Evolutionary conservation across 2,113 vertebrate genomes (phyloP).

Genomic region (Alligator mississippiensis): DNA sequence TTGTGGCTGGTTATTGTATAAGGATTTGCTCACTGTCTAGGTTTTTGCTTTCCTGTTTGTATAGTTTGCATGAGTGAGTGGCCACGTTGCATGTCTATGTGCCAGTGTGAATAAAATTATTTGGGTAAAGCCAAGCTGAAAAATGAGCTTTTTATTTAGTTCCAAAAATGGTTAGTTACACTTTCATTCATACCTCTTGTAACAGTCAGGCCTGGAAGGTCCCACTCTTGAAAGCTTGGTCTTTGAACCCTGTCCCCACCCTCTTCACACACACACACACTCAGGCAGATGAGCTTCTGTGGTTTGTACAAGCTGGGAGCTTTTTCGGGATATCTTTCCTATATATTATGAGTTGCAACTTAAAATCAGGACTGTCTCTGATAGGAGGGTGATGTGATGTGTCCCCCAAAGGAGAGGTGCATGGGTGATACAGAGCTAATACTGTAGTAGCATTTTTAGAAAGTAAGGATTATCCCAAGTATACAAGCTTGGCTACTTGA

Average conservation of each 20-base stretch:
- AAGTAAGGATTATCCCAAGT: neutral
- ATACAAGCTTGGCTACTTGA: neutral
- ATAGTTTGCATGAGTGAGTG: neutral
- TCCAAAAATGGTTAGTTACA: neutral
- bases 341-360: neutral
- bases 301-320: accelerated
- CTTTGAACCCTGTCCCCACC: accelerated
- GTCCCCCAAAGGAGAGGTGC: no score
- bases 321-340: neutral
- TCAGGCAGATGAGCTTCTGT: neutral
- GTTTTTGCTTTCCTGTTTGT: neutral
- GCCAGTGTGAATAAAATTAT: neutral
- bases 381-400: no score
- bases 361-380: no score
- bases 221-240: neutral
- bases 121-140: neutral
- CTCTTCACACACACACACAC: no score
- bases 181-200: neutral
- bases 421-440: no score
- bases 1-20: neutral
- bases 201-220: neutral
- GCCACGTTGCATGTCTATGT: neutral
- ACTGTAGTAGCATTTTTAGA: no score
- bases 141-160: neutral
- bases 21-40: neutral